Evolutionary conservation across 2,797 vertebrate species (phyloP), one percentile per base, ranked within the genome.

Genomic region (Telmatherina bonti): DNA sequence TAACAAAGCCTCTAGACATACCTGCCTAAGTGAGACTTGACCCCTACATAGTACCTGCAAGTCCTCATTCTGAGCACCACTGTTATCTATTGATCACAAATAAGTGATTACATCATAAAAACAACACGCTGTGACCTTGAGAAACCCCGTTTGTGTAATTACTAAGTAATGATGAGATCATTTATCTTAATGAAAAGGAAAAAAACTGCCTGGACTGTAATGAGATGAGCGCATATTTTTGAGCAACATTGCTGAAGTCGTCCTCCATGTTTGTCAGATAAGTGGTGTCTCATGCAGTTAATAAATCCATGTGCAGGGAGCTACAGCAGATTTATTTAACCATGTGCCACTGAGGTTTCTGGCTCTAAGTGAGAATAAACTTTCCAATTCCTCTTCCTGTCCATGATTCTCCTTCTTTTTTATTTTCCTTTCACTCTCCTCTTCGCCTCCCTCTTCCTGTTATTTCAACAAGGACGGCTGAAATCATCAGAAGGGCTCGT

Each of bases 401-500:
- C 61, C 54, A 35, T 47, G 24, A 30, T 26, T 53, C 45, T 69
- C 36, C 1, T 47, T 22, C 22, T 41, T 56, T 62, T 38, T 26
- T 53, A n/a, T n/a, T n/a, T n/a, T n/a, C n/a, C 38, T 69, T 31
- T 62, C 57, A 11, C 12, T 53, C 45, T 69, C 36, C 1, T 47
- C 26, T 22, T 36, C 43, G 1, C n/a, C 57, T 20, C 35, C 58
- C 68, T 59, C 81, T 85, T 89, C 82, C 86, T 84, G 74, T 78
- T 67, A 56, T 85, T 85, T 83, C 26, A 72, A 31, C 30, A 59
- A 62, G 61, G 63, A 45, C 59, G 76, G 71, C 78, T 76, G 64
- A 70, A 76, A 65, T 76, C 73, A 67, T 86, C 62, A 52, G 79
- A 72, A 53, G 74, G 55, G 75, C 63, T 74, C 30, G 1, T 26